These are phyloP conservation scores for Semicossyphus pulcher DNA, from an alignment of 2,113 vertebrate genomes.

Conservation along the genomic window DNA sequence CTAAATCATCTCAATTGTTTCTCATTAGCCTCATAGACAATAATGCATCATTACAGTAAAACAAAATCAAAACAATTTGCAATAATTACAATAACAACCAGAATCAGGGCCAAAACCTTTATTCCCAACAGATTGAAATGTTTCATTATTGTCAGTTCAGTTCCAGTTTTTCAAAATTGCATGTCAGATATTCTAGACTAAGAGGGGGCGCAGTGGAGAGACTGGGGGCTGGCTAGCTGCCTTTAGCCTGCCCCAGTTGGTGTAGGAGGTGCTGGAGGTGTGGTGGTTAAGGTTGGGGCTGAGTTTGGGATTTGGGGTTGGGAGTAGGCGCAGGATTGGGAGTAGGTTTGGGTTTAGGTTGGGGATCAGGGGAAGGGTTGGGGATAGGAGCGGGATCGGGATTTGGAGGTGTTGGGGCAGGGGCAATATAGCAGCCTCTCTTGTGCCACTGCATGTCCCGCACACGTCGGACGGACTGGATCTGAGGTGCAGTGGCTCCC, in stretches of 20 bases:
- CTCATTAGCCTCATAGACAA: too few species aligned
- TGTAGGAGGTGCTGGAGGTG: constrained; percentile 47
- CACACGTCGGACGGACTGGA: constrained; percentile 92
- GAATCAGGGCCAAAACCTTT: constrained; percentile 73
- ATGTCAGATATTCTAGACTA: constrained; percentile 47
- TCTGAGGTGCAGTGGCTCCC: constrained; percentile 88
- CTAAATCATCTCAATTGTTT: too few species aligned
- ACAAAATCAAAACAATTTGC: constrained; percentile 2
- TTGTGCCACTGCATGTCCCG: constrained; percentile 96
- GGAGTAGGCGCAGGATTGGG: constrained; percentile 61
- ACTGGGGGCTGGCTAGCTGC: constrained; percentile 24
- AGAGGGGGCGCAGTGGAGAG: constrained; percentile 26
- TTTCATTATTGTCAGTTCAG: constrained; percentile 58
- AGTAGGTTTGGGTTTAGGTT: constrained; percentile 54
- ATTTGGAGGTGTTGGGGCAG: constrained; percentile 53
- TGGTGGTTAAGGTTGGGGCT: constrained; percentile 66
- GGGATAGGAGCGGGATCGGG: constrained; percentile 36
- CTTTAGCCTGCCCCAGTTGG: constrained; percentile 61
- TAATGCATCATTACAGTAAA: too few species aligned
- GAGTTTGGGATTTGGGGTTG: constrained; percentile 68
- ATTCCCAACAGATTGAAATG: constrained; percentile 74
- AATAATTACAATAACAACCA: constrained; percentile 28
- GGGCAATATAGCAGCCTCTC: constrained; percentile 81
- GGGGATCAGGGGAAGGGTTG: neutral
- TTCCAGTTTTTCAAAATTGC: constrained; percentile 57